These are phyloP conservation scores for Mustela nigripes DNA, from an alignment of 2,113 vertebrate genomes.

Conservation along the genomic window DNA sequence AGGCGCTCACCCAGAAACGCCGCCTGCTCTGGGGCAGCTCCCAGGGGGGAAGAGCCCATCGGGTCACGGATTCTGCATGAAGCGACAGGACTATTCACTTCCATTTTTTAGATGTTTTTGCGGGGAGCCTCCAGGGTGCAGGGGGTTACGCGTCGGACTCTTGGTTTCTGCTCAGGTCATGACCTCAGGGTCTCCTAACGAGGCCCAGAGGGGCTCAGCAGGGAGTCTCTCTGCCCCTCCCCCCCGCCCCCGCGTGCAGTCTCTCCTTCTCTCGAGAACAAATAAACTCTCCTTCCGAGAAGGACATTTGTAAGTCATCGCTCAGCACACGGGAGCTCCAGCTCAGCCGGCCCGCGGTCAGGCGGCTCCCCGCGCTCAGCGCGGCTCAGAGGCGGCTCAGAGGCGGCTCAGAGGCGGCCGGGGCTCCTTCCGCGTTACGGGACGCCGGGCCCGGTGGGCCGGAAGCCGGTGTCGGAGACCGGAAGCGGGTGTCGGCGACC, in stretches of 20 bases:
- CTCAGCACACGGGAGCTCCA: no score
- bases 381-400: accelerated
- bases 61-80: neutral
- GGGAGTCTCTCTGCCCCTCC: neutral
- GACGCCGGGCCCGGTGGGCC: no score
- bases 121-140: neutral
- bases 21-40: neutral
- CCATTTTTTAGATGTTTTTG: neutral
- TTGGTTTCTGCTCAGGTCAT: neutral
- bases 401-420: accelerated
- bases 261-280: neutral
- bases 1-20: neutral
- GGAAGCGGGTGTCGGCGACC: no score
- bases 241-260: neutral
- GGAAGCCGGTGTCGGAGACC: no score
- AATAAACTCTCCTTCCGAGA: no score
- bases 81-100: neutral
- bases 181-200: neutral
- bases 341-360: no score
- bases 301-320: no score
- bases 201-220: neutral
- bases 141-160: neutral
- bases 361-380: no score
- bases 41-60: neutral
- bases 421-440: no score